These are phyloP conservation scores for Morphnarchus princeps DNA, from an alignment of 2,113 vertebrate genomes.

Conservation along the genomic window DNA sequence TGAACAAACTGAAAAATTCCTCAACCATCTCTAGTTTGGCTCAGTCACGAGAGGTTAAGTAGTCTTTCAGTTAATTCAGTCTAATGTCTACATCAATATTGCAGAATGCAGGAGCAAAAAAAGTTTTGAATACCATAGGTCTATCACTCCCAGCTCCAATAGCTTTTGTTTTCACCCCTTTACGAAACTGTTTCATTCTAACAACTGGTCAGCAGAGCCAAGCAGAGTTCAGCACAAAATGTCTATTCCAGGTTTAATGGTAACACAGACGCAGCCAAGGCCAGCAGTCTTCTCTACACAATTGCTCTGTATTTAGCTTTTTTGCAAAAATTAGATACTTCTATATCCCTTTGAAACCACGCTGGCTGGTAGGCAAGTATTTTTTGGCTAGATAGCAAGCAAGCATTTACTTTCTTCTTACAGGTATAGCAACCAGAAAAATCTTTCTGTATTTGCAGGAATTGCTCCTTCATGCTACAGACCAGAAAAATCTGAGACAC, in stretches of 20 bases:
- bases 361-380: background rate
- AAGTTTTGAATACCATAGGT: background rate
- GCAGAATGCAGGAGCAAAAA: background rate
- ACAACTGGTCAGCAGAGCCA: background rate
- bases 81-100: background rate
- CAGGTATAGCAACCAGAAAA: background rate
- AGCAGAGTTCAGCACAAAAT: background rate
- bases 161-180: background rate
- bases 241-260: background rate
- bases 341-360: background rate
- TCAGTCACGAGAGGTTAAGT: background rate
- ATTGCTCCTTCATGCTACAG: background rate
- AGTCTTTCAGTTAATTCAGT: background rate
- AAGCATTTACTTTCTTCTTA: background rate
- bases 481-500: rapidly evolving
- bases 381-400: background rate
- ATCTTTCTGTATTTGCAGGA: background rate
- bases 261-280: background rate
- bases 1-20: background rate
- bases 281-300: background rate
- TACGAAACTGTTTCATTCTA: background rate
- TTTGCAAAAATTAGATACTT: background rate
- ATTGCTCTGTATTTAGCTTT: background rate
- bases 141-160: background rate
- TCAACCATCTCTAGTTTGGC: background rate